Evolutionary conservation across 2,888 invertebrate species (phyloP), one percentile per base, ranked within the genome.

Genomic region (Anorthoa munda): DNA sequence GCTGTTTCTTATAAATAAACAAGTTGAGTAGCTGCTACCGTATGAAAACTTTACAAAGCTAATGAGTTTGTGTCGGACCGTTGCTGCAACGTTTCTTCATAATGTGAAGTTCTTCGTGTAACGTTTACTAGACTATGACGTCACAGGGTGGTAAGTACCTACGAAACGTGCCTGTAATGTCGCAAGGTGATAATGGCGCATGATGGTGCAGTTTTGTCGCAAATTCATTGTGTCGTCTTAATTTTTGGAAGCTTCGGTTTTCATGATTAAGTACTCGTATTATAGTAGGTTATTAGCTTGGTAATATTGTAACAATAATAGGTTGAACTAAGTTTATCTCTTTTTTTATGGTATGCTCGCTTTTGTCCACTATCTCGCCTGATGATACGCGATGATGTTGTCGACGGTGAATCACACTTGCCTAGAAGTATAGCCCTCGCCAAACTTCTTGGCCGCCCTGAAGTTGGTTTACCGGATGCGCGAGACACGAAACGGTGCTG

Each of bases 51-150:
- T 75, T 5, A 50, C 48, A 63, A 74, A 50, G 68, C 75, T 75
- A 81, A 83, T 83, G 75, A 83, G 75, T 66, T 83, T 72, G 66
- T 66, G 58, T 53, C 46, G 61, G 18, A 58, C 53, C 17, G 48
- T 73, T 64, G 26, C 39, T 66, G 72, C 72, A 75, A 64, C 66
- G 45, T 71, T 61, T 39, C 17, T 39, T 48, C 61, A 71, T 71
- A 71, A 65, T 21, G 66, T 60, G 26, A 60, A 60, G 51, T 39
- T 59, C 26, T 48, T 46, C 17, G 21, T 1, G 18, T 39, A 61
- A 61, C 31, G 26, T n/a, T 45, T n/a, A 23, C n/a, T 39, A 18
- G 45, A 18, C 12, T 18, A 23, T 65, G 55, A 39, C 67, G 75
- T 65, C 55, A 60, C 13, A 26, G n/a, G 5, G 3, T n/a, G 7